Percentiles rank a stretch among this genome's conserved stretches.
These are phyloP conservation scores for Epistrophe grossulariae DNA, from an alignment of 2,888 invertebrate species.

Conservation along the genomic window DNA sequence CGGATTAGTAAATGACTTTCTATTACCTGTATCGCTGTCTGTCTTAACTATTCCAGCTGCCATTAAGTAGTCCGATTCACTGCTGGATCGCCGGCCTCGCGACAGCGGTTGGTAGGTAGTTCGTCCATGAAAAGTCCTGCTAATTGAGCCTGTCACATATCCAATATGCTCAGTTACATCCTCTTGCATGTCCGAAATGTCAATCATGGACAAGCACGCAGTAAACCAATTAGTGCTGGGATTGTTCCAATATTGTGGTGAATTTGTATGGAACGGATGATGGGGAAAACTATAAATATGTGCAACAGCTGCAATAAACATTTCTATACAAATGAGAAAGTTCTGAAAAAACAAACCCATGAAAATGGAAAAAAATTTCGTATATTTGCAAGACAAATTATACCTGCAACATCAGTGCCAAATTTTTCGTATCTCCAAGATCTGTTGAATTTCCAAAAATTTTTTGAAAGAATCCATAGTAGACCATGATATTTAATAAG, in stretches of 20 bases:
- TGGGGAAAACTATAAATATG: slow-evolving; percentile 99
- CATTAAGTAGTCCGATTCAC: slow-evolving; percentile 83
- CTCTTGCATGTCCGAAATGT: slow-evolving; percentile 96
- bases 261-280: slow-evolving; percentile 89
- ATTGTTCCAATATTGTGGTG: slow-evolving; percentile 85
- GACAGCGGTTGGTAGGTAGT: slow-evolving; percentile 89
- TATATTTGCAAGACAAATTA: not conserved
- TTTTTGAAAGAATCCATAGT: slow-evolving; percentile 91
- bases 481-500: slow-evolving; percentile 93
- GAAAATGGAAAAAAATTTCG: not conserved
- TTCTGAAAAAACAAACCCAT: slow-evolving; percentile 86
- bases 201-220: slow-evolving; percentile 96
- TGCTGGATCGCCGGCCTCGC: slow-evolving; percentile 88
- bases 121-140: slow-evolving; percentile 91
- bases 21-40: slow-evolving; percentile 78
- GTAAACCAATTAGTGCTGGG: slow-evolving; percentile 87
- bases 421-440: slow-evolving; percentile 88
- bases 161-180: slow-evolving; percentile 97
- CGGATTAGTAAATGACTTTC: slow-evolving; percentile 76
- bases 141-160: slow-evolving; percentile 92
- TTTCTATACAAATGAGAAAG: slow-evolving; percentile 98
- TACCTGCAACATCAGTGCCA: slow-evolving; percentile 93
- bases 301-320: slow-evolving; percentile 97
- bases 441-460: slow-evolving; percentile 89
- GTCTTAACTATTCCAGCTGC: slow-evolving; percentile 77